phyloP scores from a whole-genome alignment of 2,888 invertebrate genomes.

The Diarsia rubi region DNA sequence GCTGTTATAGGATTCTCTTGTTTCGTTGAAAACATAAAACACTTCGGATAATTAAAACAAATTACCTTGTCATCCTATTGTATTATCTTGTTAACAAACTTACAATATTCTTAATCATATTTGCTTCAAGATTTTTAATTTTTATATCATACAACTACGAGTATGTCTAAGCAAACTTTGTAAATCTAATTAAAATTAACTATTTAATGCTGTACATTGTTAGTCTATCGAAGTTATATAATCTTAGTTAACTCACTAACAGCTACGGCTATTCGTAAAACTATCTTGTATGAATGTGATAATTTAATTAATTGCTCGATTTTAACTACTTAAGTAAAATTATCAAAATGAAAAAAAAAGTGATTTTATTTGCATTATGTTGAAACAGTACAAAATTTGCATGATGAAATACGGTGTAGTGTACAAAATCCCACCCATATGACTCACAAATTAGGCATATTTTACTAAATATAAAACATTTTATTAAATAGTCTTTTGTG shows the following conservation, averaged over 20 bases:
- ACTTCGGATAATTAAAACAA: slow-evolving; percentile 49
- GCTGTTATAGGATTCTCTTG: neutral
- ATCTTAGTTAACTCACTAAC: slow-evolving; percentile 56
- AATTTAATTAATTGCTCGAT: slow-evolving; percentile 49
- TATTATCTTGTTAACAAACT: slow-evolving; percentile 52
- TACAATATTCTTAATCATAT: slow-evolving; percentile 45
- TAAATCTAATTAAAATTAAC: slow-evolving; percentile 59
- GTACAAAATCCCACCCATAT: slow-evolving; percentile 59
- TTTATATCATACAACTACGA: slow-evolving; percentile 54
- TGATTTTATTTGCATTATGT: slow-evolving; percentile 57
- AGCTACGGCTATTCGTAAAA: slow-evolving; percentile 60
- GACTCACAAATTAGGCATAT: slow-evolving; percentile 31
- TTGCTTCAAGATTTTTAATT: slow-evolving; percentile 36
- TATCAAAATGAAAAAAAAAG: slow-evolving; percentile 52
- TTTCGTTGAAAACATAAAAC: slow-evolving; percentile 27
- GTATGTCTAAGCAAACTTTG: slow-evolving; percentile 59
- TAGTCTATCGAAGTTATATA: slow-evolving; percentile 63
- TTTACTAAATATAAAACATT: slow-evolving; percentile 28
- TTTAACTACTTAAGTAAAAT: slow-evolving; percentile 56
- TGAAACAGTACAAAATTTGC: slow-evolving; percentile 55
- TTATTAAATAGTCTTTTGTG: slow-evolving; percentile 38
- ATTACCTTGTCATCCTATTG: slow-evolving; percentile 66
- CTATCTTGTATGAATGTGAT: slow-evolving; percentile 58
- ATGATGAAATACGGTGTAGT: slow-evolving; percentile 54
- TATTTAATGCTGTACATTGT: slow-evolving; percentile 63